phyloP scores from a whole-genome alignment of 2,113 vertebrate genomes.

The Syrrhaptes paradoxus region DNA sequence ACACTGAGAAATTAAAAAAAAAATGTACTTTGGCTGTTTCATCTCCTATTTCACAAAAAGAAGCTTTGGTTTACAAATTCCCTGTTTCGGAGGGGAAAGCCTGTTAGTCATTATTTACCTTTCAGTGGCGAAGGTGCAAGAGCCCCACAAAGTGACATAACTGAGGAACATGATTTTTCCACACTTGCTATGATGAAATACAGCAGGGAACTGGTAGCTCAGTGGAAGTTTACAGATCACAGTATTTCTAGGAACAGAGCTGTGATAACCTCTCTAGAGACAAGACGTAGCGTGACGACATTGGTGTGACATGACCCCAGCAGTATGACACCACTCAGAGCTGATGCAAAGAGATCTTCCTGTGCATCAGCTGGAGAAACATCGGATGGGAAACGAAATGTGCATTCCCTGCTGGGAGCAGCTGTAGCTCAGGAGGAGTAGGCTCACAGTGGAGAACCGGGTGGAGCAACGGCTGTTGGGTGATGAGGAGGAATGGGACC shows the following conservation, averaged over 20 bases:
- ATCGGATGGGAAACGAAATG: neutral
- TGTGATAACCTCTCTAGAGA: neutral
- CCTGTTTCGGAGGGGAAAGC: neutral
- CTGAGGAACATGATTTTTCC: neutral
- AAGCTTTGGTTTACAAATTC: neutral
- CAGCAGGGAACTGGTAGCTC: neutral
- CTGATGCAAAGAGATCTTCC: neutral
- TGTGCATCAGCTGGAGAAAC: neutral
- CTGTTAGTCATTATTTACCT: neutral
- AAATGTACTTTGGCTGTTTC: neutral
- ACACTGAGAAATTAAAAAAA: neutral
- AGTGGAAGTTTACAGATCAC: neutral
- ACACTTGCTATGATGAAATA: neutral
- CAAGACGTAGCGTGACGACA: neutral
- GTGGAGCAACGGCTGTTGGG: neutral
- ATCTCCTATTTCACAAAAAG: neutral
- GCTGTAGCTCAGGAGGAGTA: neutral
- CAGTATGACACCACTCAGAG: fast-evolving
- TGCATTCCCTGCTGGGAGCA: neutral
- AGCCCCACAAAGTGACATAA: neutral
- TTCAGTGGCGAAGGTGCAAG: neutral
- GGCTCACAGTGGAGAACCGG: neutral
- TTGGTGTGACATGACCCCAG: neutral
- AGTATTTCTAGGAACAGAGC: neutral
- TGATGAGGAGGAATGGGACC: neutral